Base-by-base conservation (phyloP, 2,888 invertebrate species). In the Acronicta alni region DNA sequence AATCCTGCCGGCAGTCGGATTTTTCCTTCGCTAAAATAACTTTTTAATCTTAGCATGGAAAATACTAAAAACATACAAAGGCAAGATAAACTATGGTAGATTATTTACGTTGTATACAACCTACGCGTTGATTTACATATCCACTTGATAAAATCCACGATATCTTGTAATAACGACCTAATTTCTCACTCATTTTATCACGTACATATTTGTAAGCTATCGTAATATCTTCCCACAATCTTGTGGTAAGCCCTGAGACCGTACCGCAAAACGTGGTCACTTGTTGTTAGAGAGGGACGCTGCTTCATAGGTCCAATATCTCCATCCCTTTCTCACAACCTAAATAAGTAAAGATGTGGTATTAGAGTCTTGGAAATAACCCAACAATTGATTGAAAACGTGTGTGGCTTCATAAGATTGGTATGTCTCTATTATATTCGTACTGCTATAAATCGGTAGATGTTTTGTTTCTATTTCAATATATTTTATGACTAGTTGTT, bases 371-470 rank as follows among this genome's bases (percentile, higher is more conserved):
- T 65, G 67, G 57, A 75, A 75, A 75, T 48, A 52, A 17, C 76
- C 63, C 67, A 58, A 54, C 60, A 57, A 72, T 60, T 73, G 73
- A 73, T 73, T 72, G 57, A 48, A 39, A 16, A 53, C 37, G 60
- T 64, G 67, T 73, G 52, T 45, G 67, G 76, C 72, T 73, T 75
- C 73, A 39, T 20, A 58, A 53, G 68, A 73, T 75, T 72, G 76
- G 52, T 52, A 46, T 46, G 18, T 48, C 35, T 32, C 14, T 35
- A 1, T 35, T 47, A 43, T 61, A 41, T 68, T 44, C 39, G 39
- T 43, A 9, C 17, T 3, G 41, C 32, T 37, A 35, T 41, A 66
- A 66, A 55, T 66, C 18, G 35, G 37, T 38, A 12, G 3, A 18
- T 23, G 15, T 9, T 16, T 48, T 57, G 47, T 62, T 67, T 39